phyloP scores from a whole-genome alignment of 2,797 vertebrate species.

The Coranthus polyacanthus region DNA sequence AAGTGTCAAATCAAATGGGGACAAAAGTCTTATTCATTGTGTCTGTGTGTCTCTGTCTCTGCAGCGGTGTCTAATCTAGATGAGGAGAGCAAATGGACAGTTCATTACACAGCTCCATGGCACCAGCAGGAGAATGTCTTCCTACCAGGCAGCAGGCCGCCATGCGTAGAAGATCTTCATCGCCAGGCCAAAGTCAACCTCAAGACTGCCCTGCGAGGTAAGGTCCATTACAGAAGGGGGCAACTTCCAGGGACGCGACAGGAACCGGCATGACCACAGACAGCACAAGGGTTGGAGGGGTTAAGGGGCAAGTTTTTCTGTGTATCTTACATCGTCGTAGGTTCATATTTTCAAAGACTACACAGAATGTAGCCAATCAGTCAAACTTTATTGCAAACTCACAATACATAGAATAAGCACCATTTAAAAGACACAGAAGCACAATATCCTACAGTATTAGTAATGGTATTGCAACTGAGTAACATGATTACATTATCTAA shows the following conservation, averaged over 20 bases:
- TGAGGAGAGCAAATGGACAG: constrained; percentile 97
- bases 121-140: constrained; percentile 99
- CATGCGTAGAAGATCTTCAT: constrained; percentile 95
- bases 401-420: too few species aligned
- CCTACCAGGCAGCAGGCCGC: constrained; percentile 90
- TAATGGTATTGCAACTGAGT: too few species aligned
- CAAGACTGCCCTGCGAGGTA: constrained; percentile 95
- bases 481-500: too few species aligned
- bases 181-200: constrained; percentile 98
- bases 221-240: constrained; percentile 13
- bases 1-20: too few species aligned
- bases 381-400: too few species aligned
- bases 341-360: not conserved
- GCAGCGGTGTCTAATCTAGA: constrained; percentile 97
- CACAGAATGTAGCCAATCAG: too few species aligned
- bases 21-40: not conserved
- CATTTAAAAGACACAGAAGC: too few species aligned
- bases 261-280: not conserved
- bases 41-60: constrained; percentile 60
- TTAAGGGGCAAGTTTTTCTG: too few species aligned
- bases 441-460: too few species aligned
- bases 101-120: constrained; percentile 96
- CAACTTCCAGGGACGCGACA: not conserved
- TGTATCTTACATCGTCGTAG: not conserved
- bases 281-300: not conserved